Evolutionary conservation across 2,797 vertebrate genomes (phyloP).

Genomic region (Protonibea diacanthus): DNA sequence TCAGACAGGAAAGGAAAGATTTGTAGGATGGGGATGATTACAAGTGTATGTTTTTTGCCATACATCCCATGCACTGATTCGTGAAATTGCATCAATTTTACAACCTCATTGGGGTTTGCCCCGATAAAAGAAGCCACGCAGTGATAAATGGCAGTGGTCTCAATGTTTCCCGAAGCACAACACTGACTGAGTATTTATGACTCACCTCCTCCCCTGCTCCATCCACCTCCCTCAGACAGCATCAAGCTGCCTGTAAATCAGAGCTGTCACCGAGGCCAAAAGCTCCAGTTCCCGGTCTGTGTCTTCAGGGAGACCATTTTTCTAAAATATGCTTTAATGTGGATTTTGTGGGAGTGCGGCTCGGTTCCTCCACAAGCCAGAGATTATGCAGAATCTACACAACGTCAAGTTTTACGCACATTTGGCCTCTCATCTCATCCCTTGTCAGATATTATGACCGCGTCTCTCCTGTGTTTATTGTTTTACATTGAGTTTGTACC

Average conservation of each 20-base stretch:
- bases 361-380: slow-evolving; percentile 32
- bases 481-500: slow-evolving; percentile 25
- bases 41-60: slow-evolving; percentile 34
- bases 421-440: slow-evolving; percentile 32
- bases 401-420: slow-evolving; percentile 32
- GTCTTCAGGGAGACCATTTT: slow-evolving; percentile 57
- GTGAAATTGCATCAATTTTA: slow-evolving; percentile 56
- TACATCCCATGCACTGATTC: slow-evolving; percentile 32
- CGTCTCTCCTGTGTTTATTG: slow-evolving; percentile 41
- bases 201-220: slow-evolving; percentile 61
- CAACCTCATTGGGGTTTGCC: slow-evolving; percentile 45
- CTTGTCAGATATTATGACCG: slow-evolving; percentile 6
- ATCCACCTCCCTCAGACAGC: slow-evolving; percentile 62
- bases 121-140: slow-evolving; percentile 62
- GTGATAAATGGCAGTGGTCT: slow-evolving; percentile 66
- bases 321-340: slow-evolving; percentile 47
- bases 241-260: slow-evolving; percentile 71
- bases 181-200: slow-evolving; percentile 71
- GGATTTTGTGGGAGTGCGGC: slow-evolving; percentile 34
- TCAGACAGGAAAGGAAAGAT: slow-evolving; percentile 12
- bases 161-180: slow-evolving; percentile 58
- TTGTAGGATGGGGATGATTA: slow-evolving; percentile 55
- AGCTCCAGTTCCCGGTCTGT: slow-evolving; percentile 36
- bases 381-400: slow-evolving; percentile 37
- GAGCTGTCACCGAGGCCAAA: slow-evolving; percentile 54